Percentiles rank a stretch among this genome's conserved stretches.
These are phyloP conservation scores for Oriolus oriolus DNA, from an alignment of 2,113 vertebrate genomes.

Conservation along the genomic window DNA sequence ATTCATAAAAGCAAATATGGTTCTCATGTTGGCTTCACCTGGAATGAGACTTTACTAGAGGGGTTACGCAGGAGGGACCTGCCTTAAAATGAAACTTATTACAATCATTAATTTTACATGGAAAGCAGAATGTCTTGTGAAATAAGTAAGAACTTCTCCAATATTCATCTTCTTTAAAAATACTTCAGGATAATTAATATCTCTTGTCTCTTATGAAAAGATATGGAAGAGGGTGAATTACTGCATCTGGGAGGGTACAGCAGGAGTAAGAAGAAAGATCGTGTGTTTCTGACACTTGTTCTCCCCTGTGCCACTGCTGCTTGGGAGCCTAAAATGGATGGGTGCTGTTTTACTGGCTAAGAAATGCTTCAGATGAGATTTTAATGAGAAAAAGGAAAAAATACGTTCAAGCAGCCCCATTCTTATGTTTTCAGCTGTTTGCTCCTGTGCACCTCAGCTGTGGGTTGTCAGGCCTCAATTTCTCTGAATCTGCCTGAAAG, in stretches of 20 bases:
- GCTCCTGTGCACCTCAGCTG: neutral
- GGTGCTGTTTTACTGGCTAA: neutral
- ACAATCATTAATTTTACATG: neutral
- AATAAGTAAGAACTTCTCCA: neutral
- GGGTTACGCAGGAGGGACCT: neutral
- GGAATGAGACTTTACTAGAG: neutral
- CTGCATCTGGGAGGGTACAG: neutral
- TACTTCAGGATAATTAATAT: neutral
- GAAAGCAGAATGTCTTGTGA: neutral
- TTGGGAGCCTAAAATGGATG: neutral
- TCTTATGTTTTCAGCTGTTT: neutral
- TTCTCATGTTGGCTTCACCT: neutral
- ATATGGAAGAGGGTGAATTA: neutral
- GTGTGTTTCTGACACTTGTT: neutral
- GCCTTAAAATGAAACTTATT: neutral
- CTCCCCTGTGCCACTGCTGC: neutral
- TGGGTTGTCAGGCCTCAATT: neutral
- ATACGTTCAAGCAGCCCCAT: neutral
- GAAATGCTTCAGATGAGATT: constrained; percentile 52
- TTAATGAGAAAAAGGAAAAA: constrained; percentile 31
- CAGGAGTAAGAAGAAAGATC: neutral
- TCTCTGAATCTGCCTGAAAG: constrained; percentile 2
- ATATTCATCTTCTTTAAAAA: neutral
- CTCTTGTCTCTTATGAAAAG: neutral
- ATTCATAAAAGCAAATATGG: neutral